These are phyloP conservation scores for Agriopis aurantiaria DNA, from an alignment of 2,888 invertebrate genomes.

Conservation along the genomic window DNA sequence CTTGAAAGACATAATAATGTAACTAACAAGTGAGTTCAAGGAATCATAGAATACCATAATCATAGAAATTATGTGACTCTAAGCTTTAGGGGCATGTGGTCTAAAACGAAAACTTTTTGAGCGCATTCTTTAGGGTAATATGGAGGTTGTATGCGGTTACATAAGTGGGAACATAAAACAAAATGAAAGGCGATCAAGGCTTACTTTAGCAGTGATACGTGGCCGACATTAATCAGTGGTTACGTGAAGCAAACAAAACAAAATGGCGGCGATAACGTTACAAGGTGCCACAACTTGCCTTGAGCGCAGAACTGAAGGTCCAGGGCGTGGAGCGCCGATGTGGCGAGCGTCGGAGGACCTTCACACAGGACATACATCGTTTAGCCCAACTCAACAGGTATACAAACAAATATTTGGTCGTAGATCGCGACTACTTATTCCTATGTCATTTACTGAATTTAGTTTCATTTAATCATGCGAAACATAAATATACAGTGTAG, in stretches of 20 bases:
- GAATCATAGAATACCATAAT: too few relatives aligned
- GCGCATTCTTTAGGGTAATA: background rate
- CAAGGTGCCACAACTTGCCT: slow-evolving; percentile 70
- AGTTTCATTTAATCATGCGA: too few relatives aligned
- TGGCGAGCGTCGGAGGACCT: slow-evolving; percentile 83
- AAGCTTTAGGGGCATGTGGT: background rate
- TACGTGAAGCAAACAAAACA: slow-evolving; percentile 37
- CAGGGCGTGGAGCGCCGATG: slow-evolving; percentile 82
- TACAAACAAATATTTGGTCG: background rate
- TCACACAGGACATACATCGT: slow-evolving; percentile 59
- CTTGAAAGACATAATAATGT: too few relatives aligned
- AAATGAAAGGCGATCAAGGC: slow-evolving; percentile 17
- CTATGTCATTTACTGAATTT: too few relatives aligned
- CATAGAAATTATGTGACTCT: background rate
- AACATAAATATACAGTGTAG: background rate
- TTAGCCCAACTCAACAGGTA: slow-evolving; percentile 35
- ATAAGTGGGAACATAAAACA: slow-evolving; percentile 15
- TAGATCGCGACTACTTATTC: too few relatives aligned
- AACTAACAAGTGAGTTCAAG: background rate
- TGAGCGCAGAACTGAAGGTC: slow-evolving; percentile 83
- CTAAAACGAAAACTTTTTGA: background rate
- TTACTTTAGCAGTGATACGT: slow-evolving; percentile 2
- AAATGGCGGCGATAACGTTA: slow-evolving; percentile 42
- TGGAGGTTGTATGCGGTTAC: background rate
- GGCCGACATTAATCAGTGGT: slow-evolving; percentile 7